Evolutionary conservation across 2,888 invertebrate species (phyloP), one percentile per base, ranked within the genome.

Genomic region (Callyntrura sp.): DNA sequence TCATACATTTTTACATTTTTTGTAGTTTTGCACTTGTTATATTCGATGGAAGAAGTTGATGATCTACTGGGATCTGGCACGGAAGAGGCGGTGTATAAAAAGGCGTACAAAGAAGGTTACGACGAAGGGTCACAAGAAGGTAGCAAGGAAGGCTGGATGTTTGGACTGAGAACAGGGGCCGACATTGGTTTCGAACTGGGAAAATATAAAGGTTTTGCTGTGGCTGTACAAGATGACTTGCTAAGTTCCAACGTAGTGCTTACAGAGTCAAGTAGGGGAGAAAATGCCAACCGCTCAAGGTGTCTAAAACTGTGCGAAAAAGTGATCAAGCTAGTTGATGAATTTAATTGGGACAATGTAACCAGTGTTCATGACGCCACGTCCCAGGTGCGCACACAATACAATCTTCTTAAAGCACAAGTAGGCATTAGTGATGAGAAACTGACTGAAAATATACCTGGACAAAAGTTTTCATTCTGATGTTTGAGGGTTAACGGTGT

Each of bases 151-250:
- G 97, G 96, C 0, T 97, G 95, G 94, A 97, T 97, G 94, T 95
- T 97, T 90, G 98, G 98, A 0, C 97, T 97, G 94, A 97, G 97
- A 91, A 96, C 97, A 90, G 98, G 98, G 0, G 97, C 97, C 94
- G 97, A 97, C 91, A 96, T 98, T 20, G 97, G 97, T 2, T 96
- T 96, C 70, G 97, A 97, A 94, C 94, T 98, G 94, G 98, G 98
- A 8, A 96, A 96, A 94, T 97, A 97, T 94, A 95, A 96, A 78
- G 97, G 97, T 3, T 95, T 87, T 70, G 87, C 87, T 3, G 0
- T 57, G 12, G 81, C 81, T 9, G 87, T 43, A 20, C 51, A 45
- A 0, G 51, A 81, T 20, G 14, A 70, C 48, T 65, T 85, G 25
- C 35, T 73, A 45, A 51, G 6, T 12, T 68, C 43, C 20, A 76